Conservation (phyloP, 2,113 vertebrate species). For the zebrafish (Danio rerio) region GRCz12tu NC_133197.1:18319001-18319500, state of each 20-base stretch:
- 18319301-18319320: constrained; percentile 8
- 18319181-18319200: constrained; percentile 52
- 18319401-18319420: constrained; percentile 20
- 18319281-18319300: constrained; percentile 29
- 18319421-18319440: constrained; percentile 54
- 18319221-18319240: constrained; percentile 60
- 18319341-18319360: constrained; percentile 34
- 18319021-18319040: constrained; percentile 11
- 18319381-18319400: constrained; percentile 27
- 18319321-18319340: constrained; percentile 40
- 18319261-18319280: constrained; percentile 15
- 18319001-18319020: neutral
- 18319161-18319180: constrained; percentile 20
- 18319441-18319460: constrained; percentile 61
- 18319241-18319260: constrained; percentile 26
- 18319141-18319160: constrained; percentile 42
- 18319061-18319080: constrained; percentile 14
- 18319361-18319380: constrained; percentile 35
- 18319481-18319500: constrained; percentile 47
- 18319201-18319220: constrained; percentile 70
- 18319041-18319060: neutral
- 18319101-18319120: constrained; percentile 29
- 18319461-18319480: constrained; percentile 60
- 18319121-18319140: constrained; percentile 32
- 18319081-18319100: constrained; percentile 11